Evolutionary conservation across 2,888 invertebrate genomes (phyloP).

Genomic region (Drosophila nigritarsus): DNA sequence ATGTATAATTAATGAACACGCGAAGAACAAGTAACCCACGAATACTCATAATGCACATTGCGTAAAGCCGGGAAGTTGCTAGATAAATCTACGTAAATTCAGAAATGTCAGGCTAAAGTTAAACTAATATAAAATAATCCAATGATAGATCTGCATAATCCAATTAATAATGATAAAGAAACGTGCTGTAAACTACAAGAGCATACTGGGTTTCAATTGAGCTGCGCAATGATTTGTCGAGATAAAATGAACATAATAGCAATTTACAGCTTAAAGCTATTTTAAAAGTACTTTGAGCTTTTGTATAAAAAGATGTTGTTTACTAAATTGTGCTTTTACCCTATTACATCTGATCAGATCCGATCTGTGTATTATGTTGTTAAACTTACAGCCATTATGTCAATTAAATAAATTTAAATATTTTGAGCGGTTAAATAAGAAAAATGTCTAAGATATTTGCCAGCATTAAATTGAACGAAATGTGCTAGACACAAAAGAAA

Average conservation of each 20-base stretch:
- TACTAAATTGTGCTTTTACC: neutral
- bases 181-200: neutral
- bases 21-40: conserved; percentile 27
- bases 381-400: neutral
- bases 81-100: conserved; percentile 18
- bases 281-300: neutral
- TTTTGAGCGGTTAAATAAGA: neutral
- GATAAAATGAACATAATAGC: neutral
- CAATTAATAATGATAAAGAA: neutral
- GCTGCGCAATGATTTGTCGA: neutral
- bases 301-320: neutral
- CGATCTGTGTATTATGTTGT: neutral
- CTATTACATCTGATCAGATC: neutral
- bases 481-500: neutral
- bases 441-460: neutral
- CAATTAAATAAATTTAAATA: neutral
- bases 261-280: neutral
- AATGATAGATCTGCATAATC: neutral
- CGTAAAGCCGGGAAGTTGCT: conserved; percentile 16
- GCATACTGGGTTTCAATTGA: conserved; percentile 1
- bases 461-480: neutral
- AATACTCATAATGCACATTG: conserved; percentile 12
- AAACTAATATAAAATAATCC: conserved; percentile 24
- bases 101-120: conserved; percentile 33
- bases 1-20: conserved; percentile 3